Percentiles rank a stretch among this genome's conserved stretches.
Conservation (phyloP, 2,888 invertebrate species). For the Melieria picta region DNA sequence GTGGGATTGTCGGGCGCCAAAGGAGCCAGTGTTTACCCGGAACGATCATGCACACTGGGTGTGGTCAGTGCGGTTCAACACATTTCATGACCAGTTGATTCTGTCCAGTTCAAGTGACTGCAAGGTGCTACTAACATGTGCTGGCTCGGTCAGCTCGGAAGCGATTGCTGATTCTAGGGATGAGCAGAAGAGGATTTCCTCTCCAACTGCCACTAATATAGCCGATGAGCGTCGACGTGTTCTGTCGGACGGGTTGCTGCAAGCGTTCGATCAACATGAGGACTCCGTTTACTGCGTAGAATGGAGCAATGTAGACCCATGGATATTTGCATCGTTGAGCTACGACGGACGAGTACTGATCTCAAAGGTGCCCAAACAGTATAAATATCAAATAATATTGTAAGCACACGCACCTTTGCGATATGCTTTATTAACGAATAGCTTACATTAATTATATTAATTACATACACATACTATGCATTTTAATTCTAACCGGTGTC, state of each 20-base stretch:
- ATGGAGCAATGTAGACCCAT: conserved; percentile 98
- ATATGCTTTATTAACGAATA: neutral
- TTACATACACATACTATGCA: neutral
- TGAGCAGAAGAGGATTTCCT: conserved; percentile 60
- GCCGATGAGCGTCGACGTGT: conserved; percentile 50
- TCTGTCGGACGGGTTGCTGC: conserved; percentile 85
- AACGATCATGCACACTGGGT: conserved; percentile 93
- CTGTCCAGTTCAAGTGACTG: conserved; percentile 95
- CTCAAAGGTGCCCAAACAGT: conserved; percentile 90
- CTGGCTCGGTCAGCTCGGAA: conserved; percentile 89
- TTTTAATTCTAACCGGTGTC: conserved; percentile 66
- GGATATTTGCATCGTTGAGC: conserved; percentile 97
- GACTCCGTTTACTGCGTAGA: conserved; percentile 97
- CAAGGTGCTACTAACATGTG: conserved; percentile 87
- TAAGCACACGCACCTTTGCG: conserved; percentile 63
- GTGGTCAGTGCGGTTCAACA: conserved; percentile 94
- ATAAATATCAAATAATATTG: conserved; percentile 92
- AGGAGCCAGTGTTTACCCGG: conserved; percentile 80
- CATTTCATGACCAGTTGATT: conserved; percentile 95
- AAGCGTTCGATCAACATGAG: conserved; percentile 95
- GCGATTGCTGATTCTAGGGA: conserved; percentile 62
- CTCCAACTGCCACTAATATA: conserved; percentile 1
- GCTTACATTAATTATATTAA: neutral
- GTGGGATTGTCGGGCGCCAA: conserved; percentile 92
- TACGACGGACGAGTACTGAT: conserved; percentile 96